Evolutionary conservation across 2,113 vertebrate genomes (phyloP), one percentile per base, ranked within the genome.

Genomic region (Hypanus sabinus): DNA sequence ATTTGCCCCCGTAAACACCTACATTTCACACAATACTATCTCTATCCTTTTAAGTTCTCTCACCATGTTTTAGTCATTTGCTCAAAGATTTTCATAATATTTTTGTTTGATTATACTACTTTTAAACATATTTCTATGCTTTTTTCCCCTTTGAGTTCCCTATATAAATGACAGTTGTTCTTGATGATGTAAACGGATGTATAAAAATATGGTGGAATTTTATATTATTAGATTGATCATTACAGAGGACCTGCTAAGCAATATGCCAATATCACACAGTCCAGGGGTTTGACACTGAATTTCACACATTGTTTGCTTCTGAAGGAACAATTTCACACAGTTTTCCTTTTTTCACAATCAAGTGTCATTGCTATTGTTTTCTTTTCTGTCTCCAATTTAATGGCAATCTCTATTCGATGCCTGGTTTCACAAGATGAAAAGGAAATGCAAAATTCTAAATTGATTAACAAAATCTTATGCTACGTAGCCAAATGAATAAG

Each of bases 241-340:
- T 94, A 46, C 62, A 94, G 94, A 94, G 94, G 0, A 10, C 93
- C 95, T 95, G 95, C 94, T 94, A 71, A 95, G 94, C 94, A 95
- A 94, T 68, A 75, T 4, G 76, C 71, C 87, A 76, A 68, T 16
- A 60, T 80, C 20, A 0, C 22, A 94, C 93, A 12, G 0, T 71
- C 14, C 57, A 71, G 2, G 8, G 94, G 80, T n/a, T 91, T 94
- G 24, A 36, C 94, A 94, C 94, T 93, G 90, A 70, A 93, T 93
- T 93, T 93, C 65, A 93, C 90, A 73, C 68, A 71, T 93, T 93
- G 27, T 93, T 93, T 93, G 90, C n/a, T 93, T 73, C 3, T 73
- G 18, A 73, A 73, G 68, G 36, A 36, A 36, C 7, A 93, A 93
- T 46, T 93, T 93, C 90, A 93, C 90, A 90, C 30, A 93, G 90